phyloP scores from a whole-genome alignment of 1,140 invertebrate genomes.

The Reticulitermes speratus region DNA sequence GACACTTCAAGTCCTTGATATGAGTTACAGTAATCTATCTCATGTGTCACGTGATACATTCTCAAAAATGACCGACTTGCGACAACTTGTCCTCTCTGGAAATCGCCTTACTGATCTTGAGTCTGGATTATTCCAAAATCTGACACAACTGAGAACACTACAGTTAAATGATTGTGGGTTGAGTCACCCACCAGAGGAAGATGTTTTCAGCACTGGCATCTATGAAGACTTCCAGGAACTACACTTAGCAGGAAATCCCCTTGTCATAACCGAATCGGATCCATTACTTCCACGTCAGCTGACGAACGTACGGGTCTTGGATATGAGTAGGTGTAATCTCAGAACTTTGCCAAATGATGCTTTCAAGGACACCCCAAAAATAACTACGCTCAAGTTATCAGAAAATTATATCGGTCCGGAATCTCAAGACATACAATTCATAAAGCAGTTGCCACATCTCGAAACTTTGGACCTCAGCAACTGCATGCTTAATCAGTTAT shows the following conservation, averaged over 20 bases:
- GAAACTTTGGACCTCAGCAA: slow-evolving; percentile 13
- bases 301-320: slow-evolving; percentile 60
- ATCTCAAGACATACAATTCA: neutral
- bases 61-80: slow-evolving; percentile 67
- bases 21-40: slow-evolving; percentile 70
- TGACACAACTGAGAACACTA: slow-evolving; percentile 63
- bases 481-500: slow-evolving; percentile 34
- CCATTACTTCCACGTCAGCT: slow-evolving; percentile 61
- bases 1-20: slow-evolving; percentile 67
- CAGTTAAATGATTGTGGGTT: slow-evolving; percentile 69
- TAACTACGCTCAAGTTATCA: slow-evolving; percentile 62
- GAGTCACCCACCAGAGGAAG: slow-evolving; percentile 59
- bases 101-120: slow-evolving; percentile 66
- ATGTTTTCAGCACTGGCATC: slow-evolving; percentile 63
- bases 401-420: slow-evolving; percentile 47
- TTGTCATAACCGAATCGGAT: slow-evolving; percentile 52
- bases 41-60: slow-evolving; percentile 65
- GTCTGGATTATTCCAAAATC: slow-evolving; percentile 65
- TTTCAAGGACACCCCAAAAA: slow-evolving; percentile 60
- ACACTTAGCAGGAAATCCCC: slow-evolving; percentile 66
- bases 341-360: slow-evolving; percentile 58
- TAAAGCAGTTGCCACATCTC: neutral
- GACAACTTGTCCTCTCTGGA: slow-evolving; percentile 64
- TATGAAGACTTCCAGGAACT: slow-evolving; percentile 66
- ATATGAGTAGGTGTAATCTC: slow-evolving; percentile 66